Conservation (phyloP, 2,888 invertebrate genomes). For the Morpho helenor region DNA sequence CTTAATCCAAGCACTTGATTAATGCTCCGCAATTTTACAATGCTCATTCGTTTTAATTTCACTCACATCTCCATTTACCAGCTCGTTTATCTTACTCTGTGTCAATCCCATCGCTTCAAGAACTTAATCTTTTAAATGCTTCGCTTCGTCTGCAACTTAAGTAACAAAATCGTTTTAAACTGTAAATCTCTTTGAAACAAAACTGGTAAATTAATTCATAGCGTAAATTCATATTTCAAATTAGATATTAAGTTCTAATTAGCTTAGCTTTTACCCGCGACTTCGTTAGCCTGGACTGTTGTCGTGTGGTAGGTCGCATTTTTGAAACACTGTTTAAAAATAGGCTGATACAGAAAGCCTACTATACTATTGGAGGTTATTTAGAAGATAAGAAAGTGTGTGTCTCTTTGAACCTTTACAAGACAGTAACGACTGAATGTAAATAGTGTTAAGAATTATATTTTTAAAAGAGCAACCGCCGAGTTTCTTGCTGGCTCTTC, state of each 20-base stretch:
- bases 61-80: conserved; percentile 13
- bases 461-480: too few relatives aligned
- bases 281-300: too few relatives aligned
- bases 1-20: conserved; percentile 10
- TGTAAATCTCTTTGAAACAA: neutral
- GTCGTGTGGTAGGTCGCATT: too few relatives aligned
- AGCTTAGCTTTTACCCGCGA: neutral
- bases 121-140: conserved; percentile 21
- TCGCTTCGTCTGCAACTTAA: conserved; percentile 13
- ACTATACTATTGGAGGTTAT: too few relatives aligned
- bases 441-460: too few relatives aligned
- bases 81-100: conserved; percentile 22
- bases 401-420: too few relatives aligned
- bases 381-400: too few relatives aligned
- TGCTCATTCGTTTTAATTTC: conserved; percentile 15
- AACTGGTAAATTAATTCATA: neutral
- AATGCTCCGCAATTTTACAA: conserved; percentile 12
- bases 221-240: neutral
- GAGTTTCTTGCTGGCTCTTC: too few relatives aligned
- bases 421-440: too few relatives aligned
- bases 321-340: too few relatives aligned
- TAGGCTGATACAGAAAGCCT: too few relatives aligned
- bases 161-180: conserved; percentile 9
- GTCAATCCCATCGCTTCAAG: conserved; percentile 21
- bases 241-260: neutral